Percentiles rank a stretch among this genome's conserved stretches.
These are phyloP conservation scores for Syngnathus floridae DNA, from an alignment of 2,113 vertebrate species.

Conservation along the genomic window DNA sequence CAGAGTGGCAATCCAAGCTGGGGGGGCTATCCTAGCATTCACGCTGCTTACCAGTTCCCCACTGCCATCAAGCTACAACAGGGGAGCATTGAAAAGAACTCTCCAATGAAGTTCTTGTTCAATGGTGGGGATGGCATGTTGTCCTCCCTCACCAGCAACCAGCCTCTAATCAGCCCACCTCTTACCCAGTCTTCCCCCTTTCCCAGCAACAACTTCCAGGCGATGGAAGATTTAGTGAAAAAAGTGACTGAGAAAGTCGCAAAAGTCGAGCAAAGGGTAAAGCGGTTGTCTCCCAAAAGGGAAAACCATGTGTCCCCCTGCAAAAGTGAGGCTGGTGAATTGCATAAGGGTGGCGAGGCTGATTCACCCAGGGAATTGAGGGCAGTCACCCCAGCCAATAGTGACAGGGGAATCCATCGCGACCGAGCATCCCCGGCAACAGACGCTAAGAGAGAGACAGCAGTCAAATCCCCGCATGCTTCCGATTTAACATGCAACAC, in stretches of 20 bases:
- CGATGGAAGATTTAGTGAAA: constrained; percentile 91
- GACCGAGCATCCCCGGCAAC: constrained; percentile 62
- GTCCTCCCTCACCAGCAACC: constrained; percentile 77
- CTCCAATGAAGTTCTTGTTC: constrained; percentile 79
- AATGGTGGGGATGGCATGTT: constrained; percentile 69
- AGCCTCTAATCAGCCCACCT: constrained; percentile 79
- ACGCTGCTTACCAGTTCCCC: constrained; percentile 98
- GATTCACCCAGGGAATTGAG: constrained; percentile 75
- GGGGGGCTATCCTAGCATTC: constrained; percentile 97
- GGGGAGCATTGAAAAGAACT: constrained; percentile 76
- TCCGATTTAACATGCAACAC: constrained; percentile 79
- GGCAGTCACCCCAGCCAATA: constrained; percentile 79
- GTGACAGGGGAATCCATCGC: constrained; percentile 61
- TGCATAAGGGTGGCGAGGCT: constrained; percentile 63
- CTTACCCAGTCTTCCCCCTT: constrained; percentile 82
- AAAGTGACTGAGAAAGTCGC: constrained; percentile 90
- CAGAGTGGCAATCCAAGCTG: constrained; percentile 95
- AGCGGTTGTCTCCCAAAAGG: constrained; percentile 78
- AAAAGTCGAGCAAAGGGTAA: constrained; percentile 87
- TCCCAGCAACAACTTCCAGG: constrained; percentile 87
- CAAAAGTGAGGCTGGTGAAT: constrained; percentile 79
- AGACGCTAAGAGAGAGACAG: constrained; percentile 60
- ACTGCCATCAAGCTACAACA: constrained; percentile 85
- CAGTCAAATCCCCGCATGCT: constrained; percentile 62
- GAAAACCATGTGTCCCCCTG: constrained; percentile 75